Evolutionary conservation across 2,113 vertebrate species (phyloP).

Genomic region (Dunckerocampus dactyliophorus): DNA sequence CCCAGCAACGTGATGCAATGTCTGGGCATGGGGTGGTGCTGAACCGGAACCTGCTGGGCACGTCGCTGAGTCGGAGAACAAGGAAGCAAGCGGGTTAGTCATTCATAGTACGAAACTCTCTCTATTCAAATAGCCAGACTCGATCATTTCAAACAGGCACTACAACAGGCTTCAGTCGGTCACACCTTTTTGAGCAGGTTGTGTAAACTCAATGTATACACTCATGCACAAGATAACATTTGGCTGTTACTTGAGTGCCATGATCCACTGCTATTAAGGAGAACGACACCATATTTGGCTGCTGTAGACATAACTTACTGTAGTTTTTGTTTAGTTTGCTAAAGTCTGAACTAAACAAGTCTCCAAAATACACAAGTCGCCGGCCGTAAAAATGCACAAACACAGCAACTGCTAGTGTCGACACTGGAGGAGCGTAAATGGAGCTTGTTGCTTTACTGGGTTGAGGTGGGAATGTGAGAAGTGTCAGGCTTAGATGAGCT

Average conservation of each 20-base stretch:
- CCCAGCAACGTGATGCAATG: conserved; percentile 33
- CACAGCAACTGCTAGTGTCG: conserved; percentile 64
- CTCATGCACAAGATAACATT: neutral
- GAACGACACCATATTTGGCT: neutral
- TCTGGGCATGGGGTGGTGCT: conserved; percentile 20
- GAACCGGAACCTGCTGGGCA: conserved; percentile 17
- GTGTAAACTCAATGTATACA: neutral
- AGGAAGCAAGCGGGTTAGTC: too few relatives aligned
- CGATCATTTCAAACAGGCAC: neutral
- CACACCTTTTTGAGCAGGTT: conserved; percentile 9
- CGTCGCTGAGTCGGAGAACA: neutral
- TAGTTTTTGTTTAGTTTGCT: conserved; percentile 22
- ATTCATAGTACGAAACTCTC: neutral
- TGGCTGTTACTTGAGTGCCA: neutral
- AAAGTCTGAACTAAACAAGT: conserved; percentile 16
- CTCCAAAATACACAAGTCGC: conserved; percentile 37
- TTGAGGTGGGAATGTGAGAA: conserved; percentile 70
- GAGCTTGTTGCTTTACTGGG: conserved; percentile 71
- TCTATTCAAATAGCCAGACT: neutral
- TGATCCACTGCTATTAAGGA: neutral
- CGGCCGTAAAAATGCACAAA: conserved; percentile 66
- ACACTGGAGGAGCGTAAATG: conserved; percentile 65
- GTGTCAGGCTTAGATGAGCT: conserved; percentile 52
- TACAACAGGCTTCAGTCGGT: neutral
- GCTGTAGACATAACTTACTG: neutral